Base-by-base conservation (phyloP, 2,797 vertebrate species). In the Cichlasoma orientale region DNA sequence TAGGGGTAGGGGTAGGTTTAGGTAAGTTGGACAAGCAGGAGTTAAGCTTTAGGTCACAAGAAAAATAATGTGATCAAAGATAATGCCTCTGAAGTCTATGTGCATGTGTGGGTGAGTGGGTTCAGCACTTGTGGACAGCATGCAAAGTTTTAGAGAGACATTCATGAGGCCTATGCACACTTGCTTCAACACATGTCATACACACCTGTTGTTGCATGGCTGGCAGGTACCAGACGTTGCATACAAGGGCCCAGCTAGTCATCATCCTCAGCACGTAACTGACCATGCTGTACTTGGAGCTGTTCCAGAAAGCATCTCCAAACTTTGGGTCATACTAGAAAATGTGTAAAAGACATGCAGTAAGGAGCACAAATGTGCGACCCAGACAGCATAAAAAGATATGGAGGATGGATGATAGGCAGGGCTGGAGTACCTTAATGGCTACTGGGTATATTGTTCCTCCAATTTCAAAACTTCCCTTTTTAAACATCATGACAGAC, bases 401-500 rank as follows among this genome's bases (percentile, higher is more conserved):
- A 63, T 53, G 16, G 13, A n/a, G 12, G 4, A 27, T 3, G 29
- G 53, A 2, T 18, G 70, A 31, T 36, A 19, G 77, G 66, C 7
- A 44, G 4, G 47, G 77, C 3, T 55, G n/a, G 63, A 36, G 23
- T 88, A 91, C 98, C 97, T 99, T 99, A 77, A 99, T 99, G 73
- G 98, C 98, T 63, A 99, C 98, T n/a, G 98, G 98, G 88, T 99
- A 96, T 86, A 99, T 99, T 1, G 95, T 97, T 3, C 95, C 95
- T 93, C 98, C 98, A 16, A 99, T 98, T 96, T 99, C 98, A 95
- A 99, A 99, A 90, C 98, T 99, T 80, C 98, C 98, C 82, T 99
- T 99, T 93, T 98, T 99, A 92, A 99, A 99, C 98, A 99, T 99
- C 98, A 99, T 99, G 77, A 99, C 98, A 0, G 98, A 99, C 4